Conservation (phyloP, 2,797 vertebrate genomes). For the Periparus ater region DNA sequence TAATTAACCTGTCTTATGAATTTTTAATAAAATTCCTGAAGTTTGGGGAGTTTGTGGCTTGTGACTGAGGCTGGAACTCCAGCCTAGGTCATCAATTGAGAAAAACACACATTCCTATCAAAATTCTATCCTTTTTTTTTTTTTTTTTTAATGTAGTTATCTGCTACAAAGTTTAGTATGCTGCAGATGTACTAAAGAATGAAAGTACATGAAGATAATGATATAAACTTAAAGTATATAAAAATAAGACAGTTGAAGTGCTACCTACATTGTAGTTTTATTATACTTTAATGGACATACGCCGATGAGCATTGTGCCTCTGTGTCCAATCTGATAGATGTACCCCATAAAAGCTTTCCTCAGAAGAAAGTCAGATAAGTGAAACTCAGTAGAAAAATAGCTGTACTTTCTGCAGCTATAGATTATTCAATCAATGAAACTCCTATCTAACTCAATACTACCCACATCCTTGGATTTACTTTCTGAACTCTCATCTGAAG, state of each 20-base stretch:
- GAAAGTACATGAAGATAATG: neutral
- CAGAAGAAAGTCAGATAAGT: slow-evolving; percentile 60
- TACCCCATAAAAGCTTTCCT: slow-evolving; percentile 50
- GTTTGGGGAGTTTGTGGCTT: neutral
- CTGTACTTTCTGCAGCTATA: slow-evolving; percentile 57
- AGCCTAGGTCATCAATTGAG: neutral
- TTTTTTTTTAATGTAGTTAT: neutral
- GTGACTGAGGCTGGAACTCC: neutral
- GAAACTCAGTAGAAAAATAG: slow-evolving; percentile 57
- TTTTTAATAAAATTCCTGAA: slow-evolving; percentile 6
- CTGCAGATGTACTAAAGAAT: neutral
- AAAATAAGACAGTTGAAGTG: slow-evolving; percentile 17
- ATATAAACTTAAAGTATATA: neutral
- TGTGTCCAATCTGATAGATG: slow-evolving; percentile 59
- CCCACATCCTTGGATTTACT: slow-evolving; percentile 37
- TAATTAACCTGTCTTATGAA: neutral
- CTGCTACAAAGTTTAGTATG: neutral
- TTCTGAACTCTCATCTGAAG: slow-evolving; percentile 17
- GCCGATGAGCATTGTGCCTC: neutral
- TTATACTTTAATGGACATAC: slow-evolving; percentile 17
- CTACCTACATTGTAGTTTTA: slow-evolving; percentile 13
- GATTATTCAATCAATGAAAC: slow-evolving; percentile 62
- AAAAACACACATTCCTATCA: neutral
- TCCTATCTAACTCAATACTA: slow-evolving; percentile 47
- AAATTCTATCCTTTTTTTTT: neutral